Evolutionary conservation across 2,113 vertebrate species (phyloP).

Genomic region (Andinoacara biseriatus): DNA sequence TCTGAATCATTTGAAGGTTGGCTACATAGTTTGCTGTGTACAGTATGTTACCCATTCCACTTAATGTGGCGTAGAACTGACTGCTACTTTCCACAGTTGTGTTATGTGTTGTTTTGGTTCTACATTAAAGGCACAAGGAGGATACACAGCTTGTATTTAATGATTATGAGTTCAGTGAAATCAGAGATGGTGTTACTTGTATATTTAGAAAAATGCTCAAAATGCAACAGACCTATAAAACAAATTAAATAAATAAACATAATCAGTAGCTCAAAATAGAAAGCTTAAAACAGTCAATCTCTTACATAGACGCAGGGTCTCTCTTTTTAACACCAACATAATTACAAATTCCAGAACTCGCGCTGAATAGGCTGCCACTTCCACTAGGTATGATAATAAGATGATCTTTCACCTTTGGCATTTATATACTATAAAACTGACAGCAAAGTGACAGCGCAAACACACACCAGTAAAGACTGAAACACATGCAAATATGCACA

Average conservation of each 20-base stretch:
- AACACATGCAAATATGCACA: slow-evolving; percentile 7
- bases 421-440: slow-evolving; percentile 18
- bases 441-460: neutral
- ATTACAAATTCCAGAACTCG: neutral
- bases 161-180: neutral
- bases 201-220: neutral
- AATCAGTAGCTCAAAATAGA: neutral
- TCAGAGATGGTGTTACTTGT: no score
- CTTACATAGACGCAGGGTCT: neutral
- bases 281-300: neutral
- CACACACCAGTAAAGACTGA: neutral
- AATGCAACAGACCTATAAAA: neutral
- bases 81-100: neutral
- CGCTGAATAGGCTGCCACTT: neutral
- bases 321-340: neutral
- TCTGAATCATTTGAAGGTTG: neutral
- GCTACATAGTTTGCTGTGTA: neutral
- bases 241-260: neutral
- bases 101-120: neutral
- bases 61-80: neutral
- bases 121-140: neutral
- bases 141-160: neutral
- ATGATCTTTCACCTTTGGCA: slow-evolving; percentile 34
- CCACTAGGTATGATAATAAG: slow-evolving; percentile 39
- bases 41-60: neutral